phyloP scores from a whole-genome alignment of 2,113 vertebrate genomes.

The Aspidoscelis tigris region DNA sequence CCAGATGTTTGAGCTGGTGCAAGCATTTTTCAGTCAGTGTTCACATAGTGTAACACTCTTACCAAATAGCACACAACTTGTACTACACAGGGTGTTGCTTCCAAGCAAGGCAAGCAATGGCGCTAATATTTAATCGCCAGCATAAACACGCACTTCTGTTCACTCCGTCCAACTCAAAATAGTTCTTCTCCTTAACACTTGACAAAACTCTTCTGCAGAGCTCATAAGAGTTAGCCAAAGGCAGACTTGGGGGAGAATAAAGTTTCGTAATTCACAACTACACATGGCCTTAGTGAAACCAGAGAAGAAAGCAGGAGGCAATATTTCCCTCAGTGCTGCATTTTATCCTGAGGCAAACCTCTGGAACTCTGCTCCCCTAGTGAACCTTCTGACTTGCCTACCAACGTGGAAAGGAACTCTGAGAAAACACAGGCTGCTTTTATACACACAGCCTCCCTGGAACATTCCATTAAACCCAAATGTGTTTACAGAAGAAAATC shows the following conservation, averaged over 20 bases:
- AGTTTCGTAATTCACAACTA: slow-evolving; percentile 25
- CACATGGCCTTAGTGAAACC: slow-evolving; percentile 21
- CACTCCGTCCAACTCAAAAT: neutral
- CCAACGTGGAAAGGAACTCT: slow-evolving; percentile 17
- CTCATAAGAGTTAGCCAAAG: slow-evolving; percentile 8
- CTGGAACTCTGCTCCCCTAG: slow-evolving; percentile 3
- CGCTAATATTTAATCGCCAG: neutral
- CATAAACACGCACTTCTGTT: rapidly evolving
- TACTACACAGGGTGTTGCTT: neutral
- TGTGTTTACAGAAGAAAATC: neutral
- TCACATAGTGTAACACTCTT: neutral
- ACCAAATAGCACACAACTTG: neutral
- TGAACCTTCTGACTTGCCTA: slow-evolving; percentile 21
- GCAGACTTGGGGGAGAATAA: neutral
- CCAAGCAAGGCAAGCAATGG: slow-evolving; percentile 8
- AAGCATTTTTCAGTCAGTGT: rapidly evolving
- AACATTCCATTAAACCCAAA: neutral
- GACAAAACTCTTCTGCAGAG: slow-evolving; percentile 17
- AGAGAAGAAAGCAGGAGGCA: neutral
- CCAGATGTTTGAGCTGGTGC: neutral
- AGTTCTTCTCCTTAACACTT: slow-evolving; percentile 31
- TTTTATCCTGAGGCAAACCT: slow-evolving; percentile 29
- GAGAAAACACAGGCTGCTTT: neutral
- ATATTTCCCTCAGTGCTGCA: slow-evolving; percentile 34
- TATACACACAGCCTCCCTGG: neutral